Conservation (phyloP, 2,797 vertebrate genomes). For the Hypotaenidia philippensis region DNA sequence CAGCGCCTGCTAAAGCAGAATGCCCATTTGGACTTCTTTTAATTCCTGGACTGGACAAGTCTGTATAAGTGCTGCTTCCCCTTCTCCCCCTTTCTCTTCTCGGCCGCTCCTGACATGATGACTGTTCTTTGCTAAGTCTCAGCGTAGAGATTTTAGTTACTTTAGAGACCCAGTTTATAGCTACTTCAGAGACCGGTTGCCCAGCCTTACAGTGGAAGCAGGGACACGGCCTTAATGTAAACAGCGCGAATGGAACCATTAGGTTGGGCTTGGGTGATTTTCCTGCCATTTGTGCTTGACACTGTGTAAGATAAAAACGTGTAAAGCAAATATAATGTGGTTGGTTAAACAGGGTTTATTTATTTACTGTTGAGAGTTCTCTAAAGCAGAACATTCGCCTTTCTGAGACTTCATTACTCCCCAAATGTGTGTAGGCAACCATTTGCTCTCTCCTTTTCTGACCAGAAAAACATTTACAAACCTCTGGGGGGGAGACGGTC, state of each 20-base stretch:
- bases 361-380: slow-evolving; percentile 46
- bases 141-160: not conserved
- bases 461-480: slow-evolving; percentile 57
- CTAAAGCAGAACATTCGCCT: slow-evolving; percentile 59
- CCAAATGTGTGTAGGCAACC: slow-evolving; percentile 32
- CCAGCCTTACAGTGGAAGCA: not conserved
- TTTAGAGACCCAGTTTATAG: not conserved
- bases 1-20: not conserved
- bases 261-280: not conserved
- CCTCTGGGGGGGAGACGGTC: not conserved
- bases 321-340: slow-evolving; percentile 5
- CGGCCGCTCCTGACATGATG: not conserved
- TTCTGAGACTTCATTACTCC: slow-evolving; percentile 50
- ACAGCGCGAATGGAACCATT: not conserved
- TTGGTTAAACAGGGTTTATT: slow-evolving; percentile 19
- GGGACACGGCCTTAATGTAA: not conserved
- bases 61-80: not conserved
- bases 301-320: not conserved
- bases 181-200: not conserved
- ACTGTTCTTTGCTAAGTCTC: not conserved
- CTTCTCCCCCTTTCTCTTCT: not conserved
- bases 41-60: not conserved
- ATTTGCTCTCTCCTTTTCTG: slow-evolving; percentile 47
- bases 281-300: slow-evolving; percentile 29
- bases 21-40: not conserved